phyloP scores from a whole-genome alignment of 2,797 vertebrate genomes.

The Strix occidentalis region DNA sequence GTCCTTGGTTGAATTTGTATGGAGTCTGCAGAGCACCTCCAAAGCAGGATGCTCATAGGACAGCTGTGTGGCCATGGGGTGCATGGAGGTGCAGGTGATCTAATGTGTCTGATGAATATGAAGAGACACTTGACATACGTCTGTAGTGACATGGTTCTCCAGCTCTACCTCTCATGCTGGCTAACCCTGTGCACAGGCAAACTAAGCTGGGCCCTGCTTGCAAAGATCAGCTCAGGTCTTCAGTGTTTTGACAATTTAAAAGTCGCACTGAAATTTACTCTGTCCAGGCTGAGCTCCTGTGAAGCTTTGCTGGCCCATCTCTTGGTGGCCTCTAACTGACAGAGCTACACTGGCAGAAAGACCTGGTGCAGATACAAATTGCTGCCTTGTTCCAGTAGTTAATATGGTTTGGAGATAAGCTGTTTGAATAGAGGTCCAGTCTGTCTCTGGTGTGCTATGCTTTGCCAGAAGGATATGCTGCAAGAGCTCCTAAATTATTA shows the following conservation, averaged over 20 bases:
- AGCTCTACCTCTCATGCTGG: neutral
- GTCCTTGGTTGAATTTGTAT: neutral
- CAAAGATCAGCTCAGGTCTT: neutral
- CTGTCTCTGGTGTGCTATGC: fast-evolving
- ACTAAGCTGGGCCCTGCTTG: neutral
- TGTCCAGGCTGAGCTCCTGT: neutral
- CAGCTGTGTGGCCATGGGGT: neutral
- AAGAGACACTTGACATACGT: neutral
- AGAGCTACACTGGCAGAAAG: neutral
- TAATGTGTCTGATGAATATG: neutral
- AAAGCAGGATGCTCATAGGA: neutral
- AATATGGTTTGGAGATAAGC: neutral
- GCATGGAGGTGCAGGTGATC: neutral
- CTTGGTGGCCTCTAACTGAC: neutral
- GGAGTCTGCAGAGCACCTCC: neutral
- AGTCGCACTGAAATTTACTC: neutral
- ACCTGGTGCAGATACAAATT: neutral
- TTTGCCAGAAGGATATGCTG: neutral
- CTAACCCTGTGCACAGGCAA: neutral
- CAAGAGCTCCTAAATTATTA: neutral
- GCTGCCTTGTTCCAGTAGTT: neutral
- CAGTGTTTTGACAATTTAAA: neutral
- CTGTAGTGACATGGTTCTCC: neutral
- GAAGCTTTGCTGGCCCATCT: neutral
- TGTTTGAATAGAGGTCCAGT: neutral